Evolutionary conservation across 2,888 invertebrate genomes (phyloP).

Genomic region (Hydrotaea cyrtoneurina): DNA sequence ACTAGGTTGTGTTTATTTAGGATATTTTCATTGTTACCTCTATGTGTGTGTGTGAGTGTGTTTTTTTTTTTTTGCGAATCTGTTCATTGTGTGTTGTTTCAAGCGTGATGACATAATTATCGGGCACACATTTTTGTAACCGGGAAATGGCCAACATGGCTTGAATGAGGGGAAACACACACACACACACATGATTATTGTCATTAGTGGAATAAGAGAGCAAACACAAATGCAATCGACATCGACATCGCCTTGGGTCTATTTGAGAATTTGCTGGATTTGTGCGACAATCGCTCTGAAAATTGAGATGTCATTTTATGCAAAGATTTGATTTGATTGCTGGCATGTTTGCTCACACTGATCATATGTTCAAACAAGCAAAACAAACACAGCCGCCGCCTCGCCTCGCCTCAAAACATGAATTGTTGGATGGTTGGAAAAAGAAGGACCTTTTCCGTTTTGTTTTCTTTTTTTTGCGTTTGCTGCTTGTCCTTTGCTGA

Average conservation of each 20-base stretch:
- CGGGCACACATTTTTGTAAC: slow-evolving; percentile 27
- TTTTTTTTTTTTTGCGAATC: slow-evolving; percentile 27
- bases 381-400: slow-evolving; percentile 63
- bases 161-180: neutral
- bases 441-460: slow-evolving; percentile 14
- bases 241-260: slow-evolving; percentile 58
- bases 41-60: slow-evolving; percentile 1
- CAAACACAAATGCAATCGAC: neutral
- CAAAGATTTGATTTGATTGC: slow-evolving; percentile 32
- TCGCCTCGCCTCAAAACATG: too few relatives aligned
- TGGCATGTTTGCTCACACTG: slow-evolving; percentile 45
- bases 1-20: slow-evolving; percentile 53
- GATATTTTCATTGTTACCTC: slow-evolving; percentile 36
- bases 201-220: slow-evolving; percentile 35
- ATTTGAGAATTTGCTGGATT: slow-evolving; percentile 65
- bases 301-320: slow-evolving; percentile 64
- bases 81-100: slow-evolving; percentile 34
- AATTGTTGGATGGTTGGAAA: slow-evolving; percentile 31
- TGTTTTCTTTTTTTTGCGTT: too few relatives aligned
- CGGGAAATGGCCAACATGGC: slow-evolving; percentile 52
- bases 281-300: slow-evolving; percentile 36
- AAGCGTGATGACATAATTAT: slow-evolving; percentile 61
- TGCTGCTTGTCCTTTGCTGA: neutral
- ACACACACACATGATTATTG: slow-evolving; percentile 29
- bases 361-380: slow-evolving; percentile 46